phyloP scores from a whole-genome alignment of 2,797 vertebrate genomes.

The Helarctos malayanus region DNA sequence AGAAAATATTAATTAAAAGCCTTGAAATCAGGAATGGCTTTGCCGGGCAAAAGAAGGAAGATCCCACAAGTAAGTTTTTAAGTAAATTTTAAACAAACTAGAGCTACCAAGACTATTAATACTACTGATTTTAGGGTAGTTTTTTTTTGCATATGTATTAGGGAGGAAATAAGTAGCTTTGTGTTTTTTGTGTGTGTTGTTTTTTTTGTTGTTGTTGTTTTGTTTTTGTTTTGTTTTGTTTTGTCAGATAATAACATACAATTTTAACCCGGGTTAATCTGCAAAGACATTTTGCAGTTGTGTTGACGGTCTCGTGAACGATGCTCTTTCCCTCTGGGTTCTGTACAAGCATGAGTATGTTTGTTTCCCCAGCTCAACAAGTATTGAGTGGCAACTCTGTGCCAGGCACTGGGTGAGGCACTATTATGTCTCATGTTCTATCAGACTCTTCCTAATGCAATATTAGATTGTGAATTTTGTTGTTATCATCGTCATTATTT shows the following conservation, averaged over 20 bases:
- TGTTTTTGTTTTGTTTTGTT: not conserved
- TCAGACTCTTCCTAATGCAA: not conserved
- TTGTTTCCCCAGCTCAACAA: not conserved
- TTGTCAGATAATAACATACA: not conserved
- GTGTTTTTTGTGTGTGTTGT: not conserved
- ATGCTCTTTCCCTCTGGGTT: not conserved
- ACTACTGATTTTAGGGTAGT: not conserved
- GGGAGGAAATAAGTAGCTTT: not conserved
- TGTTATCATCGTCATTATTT: not conserved
- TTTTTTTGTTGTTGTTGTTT: no score
- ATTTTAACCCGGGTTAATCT: not conserved
- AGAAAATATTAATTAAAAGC: not conserved
- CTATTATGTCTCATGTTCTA: not conserved
- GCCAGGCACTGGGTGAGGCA: not conserved
- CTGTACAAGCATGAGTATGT: not conserved
- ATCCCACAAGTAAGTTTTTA: not conserved
- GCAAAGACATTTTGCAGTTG: not conserved
- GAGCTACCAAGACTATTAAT: not conserved
- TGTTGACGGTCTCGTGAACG: not conserved
- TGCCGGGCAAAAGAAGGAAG: not conserved
- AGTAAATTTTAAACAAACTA: constrained; percentile 13
- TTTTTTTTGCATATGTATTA: not conserved
- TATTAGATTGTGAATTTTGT: not conserved
- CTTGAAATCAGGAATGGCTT: not conserved
- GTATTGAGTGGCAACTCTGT: not conserved